Conservation (phyloP, 1,140 invertebrate species). For the Drosophila seguyi region DNA sequence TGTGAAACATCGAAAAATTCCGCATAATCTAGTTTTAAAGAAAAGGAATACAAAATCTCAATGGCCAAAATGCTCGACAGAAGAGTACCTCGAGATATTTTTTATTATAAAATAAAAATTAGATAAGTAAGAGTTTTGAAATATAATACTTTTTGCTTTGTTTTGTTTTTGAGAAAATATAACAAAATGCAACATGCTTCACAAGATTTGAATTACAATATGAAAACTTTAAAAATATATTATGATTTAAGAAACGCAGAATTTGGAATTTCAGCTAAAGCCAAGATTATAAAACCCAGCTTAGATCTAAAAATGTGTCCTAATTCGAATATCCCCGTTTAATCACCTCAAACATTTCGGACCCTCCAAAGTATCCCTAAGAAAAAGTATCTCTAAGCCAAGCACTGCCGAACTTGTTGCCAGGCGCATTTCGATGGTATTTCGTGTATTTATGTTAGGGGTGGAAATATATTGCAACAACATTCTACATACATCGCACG, state of each 20-base stretch:
- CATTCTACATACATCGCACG: constrained; percentile 17
- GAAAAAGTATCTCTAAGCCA: constrained; percentile 2
- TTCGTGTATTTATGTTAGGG: constrained; percentile 58
- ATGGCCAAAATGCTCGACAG: neutral
- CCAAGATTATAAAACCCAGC: neutral
- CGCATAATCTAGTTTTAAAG: constrained; percentile 10
- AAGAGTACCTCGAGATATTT: neutral
- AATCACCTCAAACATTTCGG: neutral
- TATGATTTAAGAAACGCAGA: neutral
- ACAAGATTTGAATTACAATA: neutral
- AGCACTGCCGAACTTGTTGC: constrained; percentile 50
- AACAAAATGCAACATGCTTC: neutral
- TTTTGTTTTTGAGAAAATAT: neutral
- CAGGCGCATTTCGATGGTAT: constrained; percentile 38
- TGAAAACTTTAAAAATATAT: neutral
- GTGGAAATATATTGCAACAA: constrained; percentile 58
- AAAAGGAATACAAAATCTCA: neutral
- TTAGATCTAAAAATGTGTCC: neutral
- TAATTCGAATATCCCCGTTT: neutral
- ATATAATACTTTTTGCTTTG: neutral
- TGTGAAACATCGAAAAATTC: constrained; percentile 22
- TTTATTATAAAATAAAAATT: neutral
- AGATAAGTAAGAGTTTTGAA: too few relatives aligned
- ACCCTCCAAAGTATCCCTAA: neutral
- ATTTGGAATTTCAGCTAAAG: neutral